Evolutionary conservation across 2,888 invertebrate genomes (phyloP).

Genomic region (Eristalis tenax): DNA sequence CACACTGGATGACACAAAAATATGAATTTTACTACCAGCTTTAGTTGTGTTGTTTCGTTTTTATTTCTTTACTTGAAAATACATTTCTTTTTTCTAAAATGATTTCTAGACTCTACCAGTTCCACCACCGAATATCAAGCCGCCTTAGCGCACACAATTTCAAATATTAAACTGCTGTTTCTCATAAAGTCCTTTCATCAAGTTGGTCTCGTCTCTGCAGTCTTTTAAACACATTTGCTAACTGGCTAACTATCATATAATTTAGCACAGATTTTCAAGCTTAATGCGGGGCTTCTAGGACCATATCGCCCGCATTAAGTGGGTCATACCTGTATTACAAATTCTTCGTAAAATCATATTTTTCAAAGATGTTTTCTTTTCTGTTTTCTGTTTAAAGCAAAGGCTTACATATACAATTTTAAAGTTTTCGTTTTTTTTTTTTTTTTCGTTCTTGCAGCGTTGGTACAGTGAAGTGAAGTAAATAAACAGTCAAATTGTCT

Average conservation of each 20-base stretch:
- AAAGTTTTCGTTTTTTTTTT: neutral
- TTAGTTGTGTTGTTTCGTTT: neutral
- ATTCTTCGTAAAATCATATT: neutral
- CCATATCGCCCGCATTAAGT: neutral
- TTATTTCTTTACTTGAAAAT: constrained; percentile 1
- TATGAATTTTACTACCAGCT: neutral
- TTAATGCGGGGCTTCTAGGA: neutral
- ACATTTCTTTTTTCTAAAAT: neutral
- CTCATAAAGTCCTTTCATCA: neutral
- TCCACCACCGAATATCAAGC: neutral
- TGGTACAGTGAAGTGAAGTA: neutral
- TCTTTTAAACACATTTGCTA: neutral
- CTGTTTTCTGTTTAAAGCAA: neutral
- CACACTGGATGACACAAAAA: neutral
- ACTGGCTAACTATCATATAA: neutral
- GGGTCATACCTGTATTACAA: constrained; percentile 11
- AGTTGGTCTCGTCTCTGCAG: neutral
- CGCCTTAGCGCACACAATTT: neutral
- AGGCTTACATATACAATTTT: neutral
- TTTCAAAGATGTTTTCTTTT: neutral
- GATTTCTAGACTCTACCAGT: neutral
- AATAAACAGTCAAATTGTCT: neutral
- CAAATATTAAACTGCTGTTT: neutral
- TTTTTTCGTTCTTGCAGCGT: neutral
- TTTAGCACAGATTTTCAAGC: neutral